Evolutionary conservation across 2,113 vertebrate genomes (phyloP).

Genomic region (Eulemur rufifrons): DNA sequence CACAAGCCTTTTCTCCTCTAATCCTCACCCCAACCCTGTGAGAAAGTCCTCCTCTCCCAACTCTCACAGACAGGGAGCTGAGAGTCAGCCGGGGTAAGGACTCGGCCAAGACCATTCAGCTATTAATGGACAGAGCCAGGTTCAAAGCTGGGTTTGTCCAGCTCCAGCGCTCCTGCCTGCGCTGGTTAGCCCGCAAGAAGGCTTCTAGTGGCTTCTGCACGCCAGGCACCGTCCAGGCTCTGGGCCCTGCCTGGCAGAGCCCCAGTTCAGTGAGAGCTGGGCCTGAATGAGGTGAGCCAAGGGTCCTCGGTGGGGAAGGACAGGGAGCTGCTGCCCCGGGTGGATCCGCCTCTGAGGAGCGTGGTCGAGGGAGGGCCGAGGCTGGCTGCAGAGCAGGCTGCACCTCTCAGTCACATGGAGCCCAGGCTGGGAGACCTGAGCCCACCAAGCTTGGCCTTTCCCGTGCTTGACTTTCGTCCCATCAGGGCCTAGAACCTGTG

Average conservation of each 20-base stretch:
- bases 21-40: not conserved
- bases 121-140: not conserved
- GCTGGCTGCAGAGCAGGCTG: accelerated
- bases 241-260: not conserved
- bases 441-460: not conserved
- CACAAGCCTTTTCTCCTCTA: not conserved
- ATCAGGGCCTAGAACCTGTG: not conserved
- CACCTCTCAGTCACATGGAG: not conserved
- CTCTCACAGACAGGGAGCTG: not conserved
- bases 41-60: not conserved
- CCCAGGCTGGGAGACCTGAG: not conserved
- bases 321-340: not conserved
- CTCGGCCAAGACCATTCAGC: not conserved
- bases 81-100: not conserved
- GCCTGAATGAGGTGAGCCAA: accelerated
- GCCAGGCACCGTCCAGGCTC: not conserved
- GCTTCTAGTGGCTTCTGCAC: not conserved
- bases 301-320: not conserved
- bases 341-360: not conserved
- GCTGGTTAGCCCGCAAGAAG: not conserved
- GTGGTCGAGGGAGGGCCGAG: not conserved
- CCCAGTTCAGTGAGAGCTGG: not conserved
- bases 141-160: not conserved
- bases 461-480: not conserved
- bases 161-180: not conserved